Evolutionary conservation across 2,888 invertebrate genomes (phyloP), one percentile per base, ranked within the genome.

Genomic region (Lasioglossum lativentre): DNA sequence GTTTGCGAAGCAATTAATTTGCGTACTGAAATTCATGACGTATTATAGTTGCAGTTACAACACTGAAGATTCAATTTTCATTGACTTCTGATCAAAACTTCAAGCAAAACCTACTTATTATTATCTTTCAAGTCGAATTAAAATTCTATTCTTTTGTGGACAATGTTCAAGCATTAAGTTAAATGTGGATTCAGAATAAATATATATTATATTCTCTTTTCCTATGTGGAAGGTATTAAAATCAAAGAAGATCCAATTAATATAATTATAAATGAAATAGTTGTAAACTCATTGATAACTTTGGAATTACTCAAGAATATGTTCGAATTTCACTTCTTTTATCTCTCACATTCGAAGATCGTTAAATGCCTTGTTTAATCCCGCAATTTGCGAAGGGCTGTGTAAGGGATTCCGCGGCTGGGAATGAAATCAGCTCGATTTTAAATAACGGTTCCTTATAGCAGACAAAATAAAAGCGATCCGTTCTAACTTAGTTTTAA

Each of bases 401-500:
- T n/a, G 23, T 23, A n/a, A 70, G n/a, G 10, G 40, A 70, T 70
- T n/a, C 23, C 8, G 34, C 30, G n/a, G 19, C 34, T 12, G 8
- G 34, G 34, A 38, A 47, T 1, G n/a, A 27, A 75, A 30, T 63
- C 63, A 4, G 1, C 23, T 34, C 75, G 19, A 56, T 63, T 63
- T 63, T 34, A 63, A 75, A 40, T n/a, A n/a, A 30, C 45, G 34
- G 23, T 38, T 40, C 27, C 68, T 77, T 52, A 38, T 27, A 19
- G 23, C 52, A 2, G 47, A 47, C 77, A 68, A 52, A 70, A 77
- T 68, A 47, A 77, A 77, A 70, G 42, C 52, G 68, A 68, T 68
- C 27, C 52, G 77, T 47, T 52, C 68, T 68, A 77, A 70, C 52
- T 68, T 66, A 38, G 68, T 70, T 52, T 77, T 77, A 77, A 77